These are phyloP conservation scores for Rattus rattus DNA, from an alignment of 2,113 vertebrate species.

Conservation along the genomic window DNA sequence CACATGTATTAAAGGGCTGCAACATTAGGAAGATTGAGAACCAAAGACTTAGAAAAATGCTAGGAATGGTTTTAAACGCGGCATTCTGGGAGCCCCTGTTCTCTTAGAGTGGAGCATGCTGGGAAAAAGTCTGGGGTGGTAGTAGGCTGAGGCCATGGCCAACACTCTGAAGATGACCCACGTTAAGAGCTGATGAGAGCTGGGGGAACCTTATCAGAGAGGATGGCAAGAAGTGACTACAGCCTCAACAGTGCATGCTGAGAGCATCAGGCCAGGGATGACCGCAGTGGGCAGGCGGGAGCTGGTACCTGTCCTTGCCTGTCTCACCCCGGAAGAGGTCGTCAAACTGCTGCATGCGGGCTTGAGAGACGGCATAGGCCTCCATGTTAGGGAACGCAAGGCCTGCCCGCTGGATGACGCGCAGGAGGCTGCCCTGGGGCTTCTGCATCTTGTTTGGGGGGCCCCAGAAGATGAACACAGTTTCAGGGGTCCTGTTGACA, in stretches of 20 bases:
- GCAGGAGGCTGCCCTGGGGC: conserved; percentile 89
- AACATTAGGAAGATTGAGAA: background rate
- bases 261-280: background rate
- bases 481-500: conserved; percentile 89
- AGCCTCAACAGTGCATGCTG: background rate
- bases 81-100: conserved; percentile 1
- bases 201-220: background rate
- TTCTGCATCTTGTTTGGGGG: conserved; percentile 93
- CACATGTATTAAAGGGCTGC: background rate
- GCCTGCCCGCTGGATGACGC: conserved; percentile 93
- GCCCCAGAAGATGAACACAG: conserved; percentile 95
- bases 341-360: conserved; percentile 95
- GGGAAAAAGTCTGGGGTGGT: background rate
- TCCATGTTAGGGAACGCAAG: conserved; percentile 91
- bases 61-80: background rate
- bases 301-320: conserved; percentile 93
- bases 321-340: conserved; percentile 95
- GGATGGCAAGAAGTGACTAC: background rate
- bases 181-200: background rate
- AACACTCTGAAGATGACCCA: background rate
- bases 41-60: background rate
- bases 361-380: conserved; percentile 89
- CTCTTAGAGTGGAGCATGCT: background rate
- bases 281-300: background rate
- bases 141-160: background rate